Evolutionary conservation across 1,140 invertebrate genomes (phyloP).

Genomic region (Propsilocerus akamusi): DNA sequence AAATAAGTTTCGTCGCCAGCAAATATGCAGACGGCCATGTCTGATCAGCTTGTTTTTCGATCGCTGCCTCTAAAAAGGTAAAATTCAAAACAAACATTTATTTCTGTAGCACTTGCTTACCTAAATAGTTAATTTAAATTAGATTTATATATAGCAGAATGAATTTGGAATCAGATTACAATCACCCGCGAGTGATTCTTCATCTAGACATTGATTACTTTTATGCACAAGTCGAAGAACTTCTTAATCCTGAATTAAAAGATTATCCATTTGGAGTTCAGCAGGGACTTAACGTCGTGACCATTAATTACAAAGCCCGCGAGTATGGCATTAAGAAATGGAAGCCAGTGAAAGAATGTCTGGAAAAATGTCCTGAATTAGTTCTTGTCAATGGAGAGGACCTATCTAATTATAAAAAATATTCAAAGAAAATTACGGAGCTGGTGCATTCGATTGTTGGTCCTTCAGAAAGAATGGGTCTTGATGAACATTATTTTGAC

Average conservation of each 20-base stretch:
- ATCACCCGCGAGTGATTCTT: slow-evolving; percentile 42
- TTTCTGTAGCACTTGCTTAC: no score
- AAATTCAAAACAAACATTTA: no score
- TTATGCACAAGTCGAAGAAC: slow-evolving; percentile 67
- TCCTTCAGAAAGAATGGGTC: slow-evolving; percentile 53
- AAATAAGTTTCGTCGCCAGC: no score
- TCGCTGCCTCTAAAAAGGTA: no score
- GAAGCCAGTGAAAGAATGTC: slow-evolving; percentile 48
- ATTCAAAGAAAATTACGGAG: slow-evolving; percentile 46
- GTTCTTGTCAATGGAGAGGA: slow-evolving; percentile 56
- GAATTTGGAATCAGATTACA: no score
- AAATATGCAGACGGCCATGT: no score
- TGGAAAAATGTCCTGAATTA: slow-evolving; percentile 43
- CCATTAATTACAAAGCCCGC: slow-evolving; percentile 59
- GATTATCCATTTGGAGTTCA: slow-evolving; percentile 50
- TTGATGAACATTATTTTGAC: slow-evolving; percentile 65
- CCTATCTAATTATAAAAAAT: slow-evolving; percentile 47
- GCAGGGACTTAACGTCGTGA: slow-evolving; percentile 63
- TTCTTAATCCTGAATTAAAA: slow-evolving; percentile 40
- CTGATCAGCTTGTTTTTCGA: no score
- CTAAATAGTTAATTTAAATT: no score
- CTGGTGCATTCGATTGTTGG: slow-evolving; percentile 44
- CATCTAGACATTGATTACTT: slow-evolving; percentile 65
- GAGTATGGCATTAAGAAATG: slow-evolving; percentile 50
- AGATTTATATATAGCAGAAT: no score